Evolutionary conservation across 2,888 invertebrate genomes (phyloP), one percentile per base, ranked within the genome.

Genomic region (Neoscelio sp.): DNA sequence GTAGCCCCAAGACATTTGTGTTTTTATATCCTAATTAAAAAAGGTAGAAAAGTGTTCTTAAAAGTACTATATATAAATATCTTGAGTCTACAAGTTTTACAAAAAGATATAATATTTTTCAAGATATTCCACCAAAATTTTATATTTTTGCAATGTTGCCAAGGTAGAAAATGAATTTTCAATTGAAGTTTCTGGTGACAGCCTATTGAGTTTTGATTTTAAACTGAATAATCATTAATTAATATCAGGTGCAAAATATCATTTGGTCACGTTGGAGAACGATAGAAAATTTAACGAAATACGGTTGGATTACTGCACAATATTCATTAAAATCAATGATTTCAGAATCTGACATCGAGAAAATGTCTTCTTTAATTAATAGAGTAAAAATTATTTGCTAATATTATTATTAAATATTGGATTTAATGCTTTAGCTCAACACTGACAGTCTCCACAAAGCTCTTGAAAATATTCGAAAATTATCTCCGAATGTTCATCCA

Each of bases 291-390:
- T 48, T 23, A 20, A 70, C 70, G 1, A 48, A 58, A 15, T 70
- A 70, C 40, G 70, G 70, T 4, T 70, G 70, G 70, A 40, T 70
- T 13, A 13, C 30, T 20, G 70, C 70, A 40, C 46, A 58, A 6
- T 70, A 70, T 58, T 58, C 58, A 10, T 40, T 50, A 13, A 13
- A 48, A 18, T 2, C 8, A 2, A 70, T 58, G 70, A 58, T 70
- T 4, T 6, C 68, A 15, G 56, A 68, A 13, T 0, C 15, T 13
- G 35, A 56, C n/a, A 5, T 64, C 2, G 35, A 64, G 5, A 30
- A n/a, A 18, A 64, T 64, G 26, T 50, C 40, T 12, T 12, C 8
- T 28, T 40, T 23, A 8, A 28, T 50, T 12, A 64, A 40, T 8
- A 64, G 50, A 64, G 64, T 64, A 30, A 64, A 50, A 44, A 33